A percentile compares a stretch with the other conserved stretches of the same genome.
Conservation (phyloP, 1,140 invertebrate species). For the Condylostylus longicornis region DNA sequence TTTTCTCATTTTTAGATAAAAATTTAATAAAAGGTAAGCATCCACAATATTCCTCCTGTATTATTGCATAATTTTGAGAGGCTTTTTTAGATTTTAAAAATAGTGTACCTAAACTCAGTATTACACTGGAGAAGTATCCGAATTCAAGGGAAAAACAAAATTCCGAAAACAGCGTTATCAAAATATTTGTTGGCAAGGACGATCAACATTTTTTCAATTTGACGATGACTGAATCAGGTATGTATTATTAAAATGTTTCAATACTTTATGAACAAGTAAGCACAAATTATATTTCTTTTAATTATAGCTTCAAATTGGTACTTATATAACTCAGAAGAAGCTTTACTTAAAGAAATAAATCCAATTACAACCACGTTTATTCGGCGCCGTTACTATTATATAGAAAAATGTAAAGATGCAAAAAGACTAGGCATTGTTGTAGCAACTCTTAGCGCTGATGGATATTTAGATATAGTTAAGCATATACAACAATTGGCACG, state of each 20-base stretch:
- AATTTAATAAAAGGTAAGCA: no score
- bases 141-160: no score
- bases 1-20: no score
- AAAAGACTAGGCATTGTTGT: slow-evolving; percentile 73
- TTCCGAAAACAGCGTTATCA: slow-evolving; percentile 7
- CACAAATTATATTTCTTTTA: neutral
- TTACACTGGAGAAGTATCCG: no score
- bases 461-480: slow-evolving; percentile 64
- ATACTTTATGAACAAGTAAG: neutral
- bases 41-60: no score
- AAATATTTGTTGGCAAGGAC: neutral
- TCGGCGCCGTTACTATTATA: slow-evolving; percentile 62
- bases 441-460: slow-evolving; percentile 67
- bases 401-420: slow-evolving; percentile 82
- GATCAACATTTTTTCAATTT: neutral
- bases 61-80: no score
- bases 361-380: slow-evolving; percentile 39
- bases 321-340: slow-evolving; percentile 16
- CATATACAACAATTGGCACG: slow-evolving; percentile 58
- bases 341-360: slow-evolving; percentile 16
- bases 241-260: neutral
- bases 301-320: slow-evolving; percentile 16
- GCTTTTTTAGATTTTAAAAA: no score
- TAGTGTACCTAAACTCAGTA: no score
- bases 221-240: neutral